These are phyloP conservation scores for Palloptera scutellata DNA, from an alignment of 2,888 invertebrate species.

Conservation along the genomic window DNA sequence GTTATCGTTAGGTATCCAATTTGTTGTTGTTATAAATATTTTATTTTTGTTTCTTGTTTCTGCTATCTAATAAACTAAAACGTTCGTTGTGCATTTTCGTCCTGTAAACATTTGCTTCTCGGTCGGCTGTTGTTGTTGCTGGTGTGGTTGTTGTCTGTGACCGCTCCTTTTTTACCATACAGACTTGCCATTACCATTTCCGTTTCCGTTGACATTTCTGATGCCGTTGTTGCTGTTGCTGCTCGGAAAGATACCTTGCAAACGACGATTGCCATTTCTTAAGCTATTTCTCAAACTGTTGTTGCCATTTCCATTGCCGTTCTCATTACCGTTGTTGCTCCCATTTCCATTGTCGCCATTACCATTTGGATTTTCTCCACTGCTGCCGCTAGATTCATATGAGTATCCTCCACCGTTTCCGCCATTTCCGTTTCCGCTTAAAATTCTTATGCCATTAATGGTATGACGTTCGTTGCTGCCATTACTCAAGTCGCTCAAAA, in stretches of 20 bases:
- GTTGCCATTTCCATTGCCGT: constrained; percentile 29
- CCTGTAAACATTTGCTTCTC: constrained; percentile 7
- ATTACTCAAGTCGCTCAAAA: constrained; percentile 46
- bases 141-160: constrained; percentile 20
- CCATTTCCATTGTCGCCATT: constrained; percentile 13
- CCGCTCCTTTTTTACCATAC: constrained; percentile 31
- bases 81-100: neutral
- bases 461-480: constrained; percentile 26
- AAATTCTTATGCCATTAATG: constrained; percentile 22
- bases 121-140: constrained; percentile 24
- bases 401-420: constrained; percentile 30
- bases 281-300: constrained; percentile 33
- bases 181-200: constrained; percentile 30
- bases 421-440: constrained; percentile 30
- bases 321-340: neutral
- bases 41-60: constrained; percentile 7
- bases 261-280: constrained; percentile 29
- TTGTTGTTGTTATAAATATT: too few species aligned
- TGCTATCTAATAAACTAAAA: neutral
- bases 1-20: too few species aligned
- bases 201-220: constrained; percentile 22
- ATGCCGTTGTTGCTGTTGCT: constrained; percentile 37
- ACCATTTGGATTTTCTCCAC: constrained; percentile 3
- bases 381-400: constrained; percentile 20
- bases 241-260: constrained; percentile 34